A percentile compares a stretch with the other conserved stretches of the same genome.
Conservation (phyloP, 35 echinoderm and acorn worm genomes). For the Patiria miniata region DNA sequence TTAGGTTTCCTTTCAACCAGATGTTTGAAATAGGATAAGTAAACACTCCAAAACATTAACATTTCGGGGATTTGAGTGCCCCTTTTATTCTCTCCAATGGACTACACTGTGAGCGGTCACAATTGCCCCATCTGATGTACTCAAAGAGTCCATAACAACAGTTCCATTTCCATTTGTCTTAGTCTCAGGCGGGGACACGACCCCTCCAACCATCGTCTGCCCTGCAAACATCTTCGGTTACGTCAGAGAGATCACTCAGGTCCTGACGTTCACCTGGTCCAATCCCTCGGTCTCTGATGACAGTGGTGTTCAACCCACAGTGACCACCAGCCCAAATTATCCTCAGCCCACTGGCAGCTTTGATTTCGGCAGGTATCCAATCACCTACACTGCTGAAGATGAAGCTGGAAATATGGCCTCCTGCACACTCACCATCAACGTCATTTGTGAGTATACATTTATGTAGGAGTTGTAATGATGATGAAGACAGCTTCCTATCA, state of each 20-base stretch:
- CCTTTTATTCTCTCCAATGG: too few species aligned
- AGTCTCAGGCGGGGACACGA: not conserved
- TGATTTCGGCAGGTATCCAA: conserved; percentile 33
- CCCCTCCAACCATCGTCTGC: conserved; percentile 34
- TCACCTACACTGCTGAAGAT: conserved; percentile 61
- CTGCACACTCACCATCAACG: conserved; percentile 51
- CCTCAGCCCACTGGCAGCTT: conserved; percentile 31
- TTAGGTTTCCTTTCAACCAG: too few species aligned
- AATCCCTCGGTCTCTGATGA: conserved; percentile 18
- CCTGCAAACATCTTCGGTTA: not conserved
- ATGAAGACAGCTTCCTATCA: too few species aligned
- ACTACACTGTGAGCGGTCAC: too few species aligned
- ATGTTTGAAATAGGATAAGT: too few species aligned
- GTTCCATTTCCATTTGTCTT: not conserved
- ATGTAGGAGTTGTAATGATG: too few species aligned
- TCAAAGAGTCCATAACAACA: not conserved
- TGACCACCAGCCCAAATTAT: not conserved
- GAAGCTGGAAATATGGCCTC: conserved; percentile 42
- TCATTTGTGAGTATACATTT: conserved; percentile 40
- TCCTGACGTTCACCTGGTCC: conserved; percentile 13
- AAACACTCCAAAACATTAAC: too few species aligned
- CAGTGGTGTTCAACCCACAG: not conserved
- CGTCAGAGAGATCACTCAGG: not conserved
- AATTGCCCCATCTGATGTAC: too few species aligned
- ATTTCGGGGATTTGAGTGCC: too few species aligned